These are phyloP conservation scores for Cryptoprocta ferox DNA, from an alignment of 2,797 vertebrate species.

Conservation along the genomic window DNA sequence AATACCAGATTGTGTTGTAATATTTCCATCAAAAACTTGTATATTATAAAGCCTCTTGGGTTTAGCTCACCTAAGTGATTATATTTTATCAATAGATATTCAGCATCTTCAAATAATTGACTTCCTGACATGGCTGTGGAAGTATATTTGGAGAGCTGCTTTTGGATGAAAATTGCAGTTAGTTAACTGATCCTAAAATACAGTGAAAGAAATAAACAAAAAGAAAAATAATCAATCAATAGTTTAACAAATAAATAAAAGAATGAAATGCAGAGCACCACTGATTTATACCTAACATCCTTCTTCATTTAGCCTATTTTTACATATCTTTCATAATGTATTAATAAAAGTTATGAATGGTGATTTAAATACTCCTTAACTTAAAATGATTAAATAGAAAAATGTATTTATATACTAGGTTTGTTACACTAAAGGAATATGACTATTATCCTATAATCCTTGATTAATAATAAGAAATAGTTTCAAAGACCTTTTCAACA, in stretches of 20 bases:
- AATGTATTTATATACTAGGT: background rate
- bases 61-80: background rate
- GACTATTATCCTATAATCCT: background rate
- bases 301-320: background rate
- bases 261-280: background rate
- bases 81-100: background rate
- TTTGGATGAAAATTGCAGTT: background rate
- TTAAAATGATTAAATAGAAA: background rate
- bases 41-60: background rate
- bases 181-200: background rate
- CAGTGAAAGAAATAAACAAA: background rate
- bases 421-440: background rate
- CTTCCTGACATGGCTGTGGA: background rate
- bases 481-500: background rate
- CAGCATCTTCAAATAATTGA: background rate
- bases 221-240: background rate
- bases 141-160: background rate
- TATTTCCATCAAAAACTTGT: background rate
- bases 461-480: background rate
- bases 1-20: background rate
- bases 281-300: background rate
- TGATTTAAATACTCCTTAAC: background rate
- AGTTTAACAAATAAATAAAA: background rate
- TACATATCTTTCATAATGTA: background rate
- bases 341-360: background rate